Evolutionary conservation across 2,888 invertebrate genomes (phyloP), one percentile per base, ranked within the genome.

Genomic region (Belgica antarctica): DNA sequence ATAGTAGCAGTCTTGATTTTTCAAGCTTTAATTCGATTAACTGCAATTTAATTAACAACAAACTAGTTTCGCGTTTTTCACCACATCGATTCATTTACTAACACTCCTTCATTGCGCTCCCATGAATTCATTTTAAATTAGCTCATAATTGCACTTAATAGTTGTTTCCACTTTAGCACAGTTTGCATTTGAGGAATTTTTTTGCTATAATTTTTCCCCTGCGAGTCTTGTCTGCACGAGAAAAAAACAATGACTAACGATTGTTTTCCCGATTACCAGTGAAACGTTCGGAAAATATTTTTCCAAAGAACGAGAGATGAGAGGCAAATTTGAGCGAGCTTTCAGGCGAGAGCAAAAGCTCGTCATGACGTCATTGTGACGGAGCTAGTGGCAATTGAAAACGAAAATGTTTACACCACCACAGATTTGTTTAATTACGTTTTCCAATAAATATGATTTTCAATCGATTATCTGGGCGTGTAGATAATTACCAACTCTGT

Each of bases 181-280:
- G 2, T 52, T 52, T n/a, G 17, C 7, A 3, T 17, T 22, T 12
- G 22, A 8, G 22, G 52, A 22, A 52, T 22, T 12, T n/a, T 52
- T 52, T 10, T 52, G 17, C n/a, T n/a, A n/a, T n/a, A n/a, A n/a
- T n/a, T n/a, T 52, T 52, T 46, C 22, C 52, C 52, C 52, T 22
- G 52, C 52, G 52, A 52, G 52, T 22, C 52, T 52, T 17, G 2
- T n/a, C 52, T 17, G 52, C 52, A 52, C 52, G 19, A 52, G 34
- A 52, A 12, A 52, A 52, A 52, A 52, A 52, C 4, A 52, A 17
- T 52, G 5, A 52, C 4, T 22, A 22, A 22, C 15, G 41, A 15
- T 3, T 17, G 8, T 17, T 22, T 52, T 2, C 52, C 22, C 22
- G 52, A 22, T 52, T 3, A 22, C 2, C 19, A 52, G 19, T 5